A percentile compares a stretch with the other conserved stretches of the same genome.
Conservation (phyloP, 2,888 invertebrate genomes). For the Pyralis farinalis region DNA sequence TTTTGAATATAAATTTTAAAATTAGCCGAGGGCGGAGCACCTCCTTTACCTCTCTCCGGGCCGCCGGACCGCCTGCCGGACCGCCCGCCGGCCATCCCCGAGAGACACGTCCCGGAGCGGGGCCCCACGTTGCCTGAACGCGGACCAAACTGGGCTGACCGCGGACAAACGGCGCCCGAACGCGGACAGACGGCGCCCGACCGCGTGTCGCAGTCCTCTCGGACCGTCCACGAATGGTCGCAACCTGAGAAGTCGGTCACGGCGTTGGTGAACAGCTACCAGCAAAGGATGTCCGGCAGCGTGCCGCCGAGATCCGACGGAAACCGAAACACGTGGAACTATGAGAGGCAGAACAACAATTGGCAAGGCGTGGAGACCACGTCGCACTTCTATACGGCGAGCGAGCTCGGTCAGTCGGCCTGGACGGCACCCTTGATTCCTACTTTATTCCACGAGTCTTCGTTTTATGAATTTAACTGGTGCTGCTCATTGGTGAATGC, state of each 20-base stretch:
- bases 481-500: too few species aligned
- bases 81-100: conserved; percentile 38
- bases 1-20: background rate
- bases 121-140: conserved; percentile 4
- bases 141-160: conserved; percentile 15
- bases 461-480: too few species aligned
- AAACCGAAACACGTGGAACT: conserved; percentile 33
- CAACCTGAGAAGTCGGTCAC: conserved; percentile 48
- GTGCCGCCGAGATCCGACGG: conserved; percentile 25
- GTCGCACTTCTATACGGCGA: conserved; percentile 64
- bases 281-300: conserved; percentile 52
- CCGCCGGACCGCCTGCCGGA: conserved; percentile 55
- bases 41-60: conserved; percentile 52
- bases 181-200: conserved; percentile 25
- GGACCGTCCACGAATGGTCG: conserved; percentile 19
- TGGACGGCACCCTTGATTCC: too few species aligned
- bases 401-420: conserved; percentile 64
- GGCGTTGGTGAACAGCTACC: conserved; percentile 66
- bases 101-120: conserved; percentile 25
- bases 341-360: conserved; percentile 21
- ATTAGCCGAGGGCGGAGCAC: conserved; percentile 43
- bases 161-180: conserved; percentile 25
- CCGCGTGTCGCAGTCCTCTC: conserved; percentile 1
- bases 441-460: too few species aligned
- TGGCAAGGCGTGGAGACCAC: conserved; percentile 51